Base-by-base conservation (phyloP, 2,113 vertebrate genomes). In the Vidua macroura region DNA sequence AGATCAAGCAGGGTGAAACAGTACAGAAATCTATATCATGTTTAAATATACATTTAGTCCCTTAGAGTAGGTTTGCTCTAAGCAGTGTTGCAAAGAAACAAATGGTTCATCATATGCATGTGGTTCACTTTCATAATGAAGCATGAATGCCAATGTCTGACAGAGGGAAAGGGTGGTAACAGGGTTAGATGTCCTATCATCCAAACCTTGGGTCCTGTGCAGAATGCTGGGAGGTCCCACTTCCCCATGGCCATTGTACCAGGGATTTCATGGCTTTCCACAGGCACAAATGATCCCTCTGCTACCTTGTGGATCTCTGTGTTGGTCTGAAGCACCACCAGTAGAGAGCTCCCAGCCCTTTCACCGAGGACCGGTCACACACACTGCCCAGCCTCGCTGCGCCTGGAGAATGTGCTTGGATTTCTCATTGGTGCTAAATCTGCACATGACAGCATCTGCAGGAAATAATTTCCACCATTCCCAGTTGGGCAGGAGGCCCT, bases 361-460 rank as follows among this genome's bases (percentile, higher is more conserved):
- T 24, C 75, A 21, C 59, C 1, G 9, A 84, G 78, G 66, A 60
- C 52, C 0, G 0, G n/a, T 75, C 1, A 0, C 56, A 87, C 73
- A 48, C 1, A 1, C 27, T 75, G 72, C 58, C 37, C 63, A 51
- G 73, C 78, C 64, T 60, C 41, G 2, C 92, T 76, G n/a, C 69
- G 74, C 90, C 86, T 91, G 62, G 37, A 73, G 78, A 94, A 85
- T 11, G 66, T 37, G 75, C 85, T 90, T 92, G 83, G 59, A 63
- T 93, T 94, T 85, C 85, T 92, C 79, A 25, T 56, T 25, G 92
- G 53, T 85, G 85, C 96, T 95, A 94, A 96, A 96, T 88, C 88
- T 94, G 92, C 86, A 48, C 96, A 83, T 86, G 92, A 92, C 6
- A 7, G 90, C 90, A 95, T 92, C 51, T 80, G 88, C 90, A 81